Evolutionary conservation across 1,140 invertebrate species (phyloP), one percentile per base, ranked within the genome.

Genomic region (Drosophila tani): DNA sequence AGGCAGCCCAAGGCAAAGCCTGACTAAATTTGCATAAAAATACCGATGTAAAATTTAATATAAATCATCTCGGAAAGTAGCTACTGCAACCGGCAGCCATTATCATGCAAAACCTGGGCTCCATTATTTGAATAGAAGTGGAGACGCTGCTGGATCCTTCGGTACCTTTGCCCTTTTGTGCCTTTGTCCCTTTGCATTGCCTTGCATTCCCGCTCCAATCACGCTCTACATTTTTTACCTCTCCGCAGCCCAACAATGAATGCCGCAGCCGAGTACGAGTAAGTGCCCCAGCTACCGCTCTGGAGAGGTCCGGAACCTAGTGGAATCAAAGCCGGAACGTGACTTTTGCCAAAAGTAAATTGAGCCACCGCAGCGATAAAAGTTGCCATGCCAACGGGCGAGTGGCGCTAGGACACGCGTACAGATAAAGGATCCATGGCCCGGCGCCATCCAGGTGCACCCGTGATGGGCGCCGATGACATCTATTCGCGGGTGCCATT

Each of bases 331-430:
- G 57, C 49, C 69, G 78, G 55, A 88, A 88, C 84, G 84, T 88
- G 84, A 88, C 84, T 88, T 88, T 81, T 81, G 74, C 66, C 69
- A 38, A 68, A 87, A 70, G 58, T 73, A 79, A 85, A 82, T 86
- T 79, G 82, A 87, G 82, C 75, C 75, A 67, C 75, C 73, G 79
- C 75, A 71, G 66, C 75, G 69, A 86, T 86, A 86, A 76, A 83
- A 80, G 70, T 56, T 88, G 84, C 81, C 65, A 88, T 88, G 84
- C 59, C 85, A 90, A 88, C 81, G 69, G 77, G 69, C 74, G 49
- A 83, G 62, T 60, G 75, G 65, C 58, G 62, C 59, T 70, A 63
- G 71, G 64, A 69, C 66, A 80, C 82, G 87, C 80, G 82, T 73
- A 69, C 49, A 87, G 76, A 87, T 80, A 86, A 83, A 66, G 43